A percentile compares a stretch with the other conserved stretches of the same genome.
Evolutionary conservation across 2,113 vertebrate genomes (phyloP).

Genomic region (Oreochromis niloticus): DNA sequence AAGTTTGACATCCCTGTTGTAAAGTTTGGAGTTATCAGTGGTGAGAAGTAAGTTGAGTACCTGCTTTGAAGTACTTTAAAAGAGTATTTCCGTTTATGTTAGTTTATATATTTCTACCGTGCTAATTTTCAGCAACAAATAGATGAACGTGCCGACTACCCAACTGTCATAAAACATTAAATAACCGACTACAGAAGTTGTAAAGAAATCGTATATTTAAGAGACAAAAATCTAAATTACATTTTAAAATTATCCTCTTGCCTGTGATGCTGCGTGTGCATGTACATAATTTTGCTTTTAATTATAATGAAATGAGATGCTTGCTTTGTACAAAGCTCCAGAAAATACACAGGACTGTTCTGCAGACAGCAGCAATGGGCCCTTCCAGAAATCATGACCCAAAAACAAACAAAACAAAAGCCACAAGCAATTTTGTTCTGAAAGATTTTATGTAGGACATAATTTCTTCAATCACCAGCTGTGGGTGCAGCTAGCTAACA

Average conservation of each 20-base stretch:
- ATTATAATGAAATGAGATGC: background rate
- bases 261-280: rapidly evolving
- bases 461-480: rapidly evolving
- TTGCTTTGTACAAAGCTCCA: background rate
- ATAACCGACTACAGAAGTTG: background rate
- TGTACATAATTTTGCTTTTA: background rate
- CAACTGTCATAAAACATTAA: background rate
- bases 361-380: background rate
- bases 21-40: background rate
- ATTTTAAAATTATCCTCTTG: background rate
- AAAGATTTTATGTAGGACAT: background rate
- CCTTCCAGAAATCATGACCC: background rate
- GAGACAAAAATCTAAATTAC: background rate
- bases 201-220: background rate
- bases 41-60: background rate
- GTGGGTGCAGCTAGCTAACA: background rate
- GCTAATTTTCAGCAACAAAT: background rate
- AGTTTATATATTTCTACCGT: background rate
- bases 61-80: background rate
- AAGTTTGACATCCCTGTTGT: background rate
- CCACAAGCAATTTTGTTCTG: background rate
- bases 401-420: background rate
- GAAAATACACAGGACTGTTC: background rate
- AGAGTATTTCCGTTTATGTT: background rate
- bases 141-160: background rate